Evolutionary conservation across 2,113 vertebrate genomes (phyloP).

Genomic region (Lagenorhynchus albirostris): DNA sequence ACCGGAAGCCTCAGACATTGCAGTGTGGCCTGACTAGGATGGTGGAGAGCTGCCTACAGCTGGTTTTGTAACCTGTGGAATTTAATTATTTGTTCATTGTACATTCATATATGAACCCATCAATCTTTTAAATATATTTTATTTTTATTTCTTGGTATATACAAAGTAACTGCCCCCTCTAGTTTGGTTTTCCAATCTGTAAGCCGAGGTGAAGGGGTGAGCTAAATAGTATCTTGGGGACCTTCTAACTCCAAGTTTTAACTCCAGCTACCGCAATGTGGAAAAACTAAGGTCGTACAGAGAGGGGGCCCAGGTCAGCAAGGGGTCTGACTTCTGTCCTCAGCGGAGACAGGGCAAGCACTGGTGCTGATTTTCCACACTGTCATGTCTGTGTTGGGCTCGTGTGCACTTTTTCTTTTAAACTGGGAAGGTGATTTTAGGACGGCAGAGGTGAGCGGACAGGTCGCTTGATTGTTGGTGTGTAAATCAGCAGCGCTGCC

Average conservation of each 20-base stretch:
- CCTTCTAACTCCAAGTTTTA: neutral
- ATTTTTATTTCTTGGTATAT: neutral
- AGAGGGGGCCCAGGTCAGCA: neutral
- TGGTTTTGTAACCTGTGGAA: neutral
- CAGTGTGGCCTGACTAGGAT: neutral
- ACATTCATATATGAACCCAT: rapidly evolving
- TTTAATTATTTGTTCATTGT: neutral
- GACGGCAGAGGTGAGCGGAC: neutral
- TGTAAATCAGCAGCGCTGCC: rapidly evolving
- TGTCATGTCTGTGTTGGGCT: neutral
- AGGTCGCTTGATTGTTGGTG: rapidly evolving
- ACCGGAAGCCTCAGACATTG: neutral
- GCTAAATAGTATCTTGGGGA: neutral
- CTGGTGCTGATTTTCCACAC: rapidly evolving
- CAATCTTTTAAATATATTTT: neutral
- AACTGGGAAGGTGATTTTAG: neutral
- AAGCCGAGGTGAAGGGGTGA: neutral
- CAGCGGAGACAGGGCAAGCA: rapidly evolving
- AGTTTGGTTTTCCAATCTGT: neutral
- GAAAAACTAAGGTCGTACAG: neutral
- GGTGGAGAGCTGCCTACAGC: neutral
- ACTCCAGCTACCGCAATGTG: rapidly evolving
- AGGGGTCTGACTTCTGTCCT: too few species aligned
- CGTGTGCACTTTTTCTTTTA: neutral
- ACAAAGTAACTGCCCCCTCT: neutral